A percentile compares a stretch with the other conserved stretches of the same genome.
phyloP scores from a whole-genome alignment of 1,140 invertebrate species.

The Neodiprion pinetum region DNA sequence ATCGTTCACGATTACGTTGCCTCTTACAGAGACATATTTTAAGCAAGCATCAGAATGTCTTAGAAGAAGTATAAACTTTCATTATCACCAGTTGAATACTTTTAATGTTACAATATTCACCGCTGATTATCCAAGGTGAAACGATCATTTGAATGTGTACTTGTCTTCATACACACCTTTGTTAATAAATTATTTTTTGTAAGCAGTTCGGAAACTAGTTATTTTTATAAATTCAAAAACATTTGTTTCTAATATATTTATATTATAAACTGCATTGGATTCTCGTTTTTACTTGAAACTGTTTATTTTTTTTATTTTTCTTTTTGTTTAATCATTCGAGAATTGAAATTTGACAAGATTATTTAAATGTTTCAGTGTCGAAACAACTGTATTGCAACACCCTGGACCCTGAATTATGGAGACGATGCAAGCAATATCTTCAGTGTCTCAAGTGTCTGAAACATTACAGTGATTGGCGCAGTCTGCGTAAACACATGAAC shows the following conservation, averaged over 20 bases:
- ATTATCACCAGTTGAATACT: too few species aligned
- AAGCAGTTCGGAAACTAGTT: too few species aligned
- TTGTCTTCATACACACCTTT: too few species aligned
- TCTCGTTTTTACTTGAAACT: too few species aligned
- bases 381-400: constrained; percentile 40
- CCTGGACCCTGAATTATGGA: constrained; percentile 44
- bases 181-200: too few species aligned
- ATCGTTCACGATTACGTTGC: constrained; percentile 23
- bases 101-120: too few species aligned
- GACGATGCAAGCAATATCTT: constrained; percentile 43
- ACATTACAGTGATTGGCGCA: constrained; percentile 50
- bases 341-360: background rate
- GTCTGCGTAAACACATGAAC: constrained; percentile 59
- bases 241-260: background rate
- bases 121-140: too few species aligned
- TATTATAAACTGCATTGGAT: too few species aligned
- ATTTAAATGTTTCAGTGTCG: constrained; percentile 1
- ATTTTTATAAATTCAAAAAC: background rate
- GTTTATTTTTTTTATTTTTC: too few species aligned
- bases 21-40: constrained; percentile 42
- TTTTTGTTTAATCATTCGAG: too few species aligned
- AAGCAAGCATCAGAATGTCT: background rate
- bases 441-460: constrained; percentile 47
- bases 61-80: background rate
- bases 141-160: too few species aligned